phyloP scores from a whole-genome alignment of 2,113 vertebrate species.

The Campylorhamphus procurvoides region DNA sequence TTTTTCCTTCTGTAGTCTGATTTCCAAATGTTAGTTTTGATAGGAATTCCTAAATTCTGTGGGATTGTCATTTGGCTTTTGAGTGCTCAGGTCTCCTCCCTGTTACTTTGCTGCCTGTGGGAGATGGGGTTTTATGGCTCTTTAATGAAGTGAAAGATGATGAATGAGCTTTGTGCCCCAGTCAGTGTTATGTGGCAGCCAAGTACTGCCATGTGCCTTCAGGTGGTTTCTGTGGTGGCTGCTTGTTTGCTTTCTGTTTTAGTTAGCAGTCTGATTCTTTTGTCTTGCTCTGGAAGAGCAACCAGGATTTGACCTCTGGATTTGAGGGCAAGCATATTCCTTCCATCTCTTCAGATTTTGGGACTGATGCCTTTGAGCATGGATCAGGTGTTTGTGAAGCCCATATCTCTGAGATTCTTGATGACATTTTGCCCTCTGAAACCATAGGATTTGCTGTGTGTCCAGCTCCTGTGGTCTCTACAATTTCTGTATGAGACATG shows the following conservation, averaged over 20 bases:
- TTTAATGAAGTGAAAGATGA: neutral
- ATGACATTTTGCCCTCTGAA: neutral
- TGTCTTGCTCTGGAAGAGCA: neutral
- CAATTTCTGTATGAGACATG: neutral
- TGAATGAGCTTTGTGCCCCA: neutral
- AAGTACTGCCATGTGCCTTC: neutral
- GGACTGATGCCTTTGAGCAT: neutral
- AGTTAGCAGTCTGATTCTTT: neutral
- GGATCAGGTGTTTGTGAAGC: neutral
- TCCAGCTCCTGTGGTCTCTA: neutral
- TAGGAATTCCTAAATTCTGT: neutral
- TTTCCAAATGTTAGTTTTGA: neutral
- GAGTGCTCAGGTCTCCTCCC: neutral
- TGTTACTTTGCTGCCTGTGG: neutral
- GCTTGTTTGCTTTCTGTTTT: neutral
- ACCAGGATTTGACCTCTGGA: neutral
- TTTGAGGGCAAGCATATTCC: neutral
- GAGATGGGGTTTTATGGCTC: neutral
- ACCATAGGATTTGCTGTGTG: neutral
- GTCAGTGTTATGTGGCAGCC: rapidly evolving
- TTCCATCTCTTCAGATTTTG: neutral
- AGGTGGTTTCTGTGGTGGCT: neutral
- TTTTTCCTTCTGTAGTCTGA: neutral
- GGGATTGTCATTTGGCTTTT: neutral
- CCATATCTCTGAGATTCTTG: neutral